Evolutionary conservation across 2,797 vertebrate species (phyloP), one percentile per base, ranked within the genome.

Genomic region (Delichon dasypus): DNA sequence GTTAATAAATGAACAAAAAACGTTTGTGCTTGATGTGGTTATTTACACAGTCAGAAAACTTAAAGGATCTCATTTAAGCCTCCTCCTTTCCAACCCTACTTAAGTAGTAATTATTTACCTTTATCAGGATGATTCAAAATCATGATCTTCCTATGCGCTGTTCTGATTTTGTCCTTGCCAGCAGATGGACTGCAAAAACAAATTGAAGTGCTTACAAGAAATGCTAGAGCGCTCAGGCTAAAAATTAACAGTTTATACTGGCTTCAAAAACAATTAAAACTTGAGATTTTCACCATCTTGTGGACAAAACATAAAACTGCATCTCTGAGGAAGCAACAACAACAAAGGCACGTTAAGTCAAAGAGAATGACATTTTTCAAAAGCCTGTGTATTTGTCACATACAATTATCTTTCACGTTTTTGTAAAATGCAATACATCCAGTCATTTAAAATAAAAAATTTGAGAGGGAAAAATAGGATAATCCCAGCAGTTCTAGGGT

Each of bases 91-190:
- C 45, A 86, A 20, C 12, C 34, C 53, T 58, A 73, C 20, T 53
- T 53, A 77, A 96, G 36, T 11, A 89, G 30, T 55, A 96, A 88
- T 89, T 68, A 88, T 88, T 95, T 94, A 99, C 99, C 99, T 99
- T 99, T 99, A 98, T 99, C 99, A 92, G 99, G 99, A 91, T 99
- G 99, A 98, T 99, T 99, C 95, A 99, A 97, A 97, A 99, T 98
- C 99, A 99, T 99, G 87, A 99, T 98, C 97, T 97, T 98, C 86
- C 98, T 98, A 90, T 99, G 98, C 16, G 99, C 98, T 57, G 98
- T 98, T 86, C 98, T 98, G 89, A 99, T 98, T 97, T 99, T 99
- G 88, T 95, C 74, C 95, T 98, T 99, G 78, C 95, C 96, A 97
- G 97, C 98, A 95, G 97, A 98, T 55, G 98, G 98, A 95, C 99